Evolutionary conservation across 64 coral and sea anemone species (phyloP).

Genomic region (Dendrophyllia cribrosa): DNA sequence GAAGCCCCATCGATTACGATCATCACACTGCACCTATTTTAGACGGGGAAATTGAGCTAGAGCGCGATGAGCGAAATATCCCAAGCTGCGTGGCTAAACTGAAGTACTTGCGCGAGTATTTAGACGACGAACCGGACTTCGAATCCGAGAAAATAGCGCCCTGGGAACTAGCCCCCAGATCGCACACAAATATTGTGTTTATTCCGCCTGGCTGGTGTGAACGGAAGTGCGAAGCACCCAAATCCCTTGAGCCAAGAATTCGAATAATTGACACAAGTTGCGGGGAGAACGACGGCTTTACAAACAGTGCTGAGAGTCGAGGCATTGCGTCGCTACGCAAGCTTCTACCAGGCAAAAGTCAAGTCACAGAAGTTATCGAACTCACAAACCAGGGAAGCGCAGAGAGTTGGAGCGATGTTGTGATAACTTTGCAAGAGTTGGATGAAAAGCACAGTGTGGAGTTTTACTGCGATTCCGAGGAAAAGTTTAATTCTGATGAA

Average conservation of each 20-base stretch:
- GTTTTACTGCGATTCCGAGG: neutral
- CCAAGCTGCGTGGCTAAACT: neutral
- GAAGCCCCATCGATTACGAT: neutral
- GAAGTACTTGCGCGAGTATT: constrained; percentile 6
- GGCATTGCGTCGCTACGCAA: neutral
- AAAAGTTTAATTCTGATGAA: neutral
- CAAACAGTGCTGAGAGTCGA: neutral
- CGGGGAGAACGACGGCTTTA: neutral
- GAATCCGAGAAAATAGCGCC: constrained; percentile 27
- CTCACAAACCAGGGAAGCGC: neutral
- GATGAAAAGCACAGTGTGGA: neutral
- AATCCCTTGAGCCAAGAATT: constrained; percentile 16
- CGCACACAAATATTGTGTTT: constrained; percentile 20
- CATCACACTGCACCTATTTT: neutral
- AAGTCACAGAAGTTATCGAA: neutral
- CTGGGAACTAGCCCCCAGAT: constrained; percentile 17
- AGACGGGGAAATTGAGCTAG: neutral
- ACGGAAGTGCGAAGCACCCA: neutral
- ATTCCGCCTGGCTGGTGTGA: constrained; percentile 12
- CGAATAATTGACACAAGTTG: neutral
- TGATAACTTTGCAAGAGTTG: neutral
- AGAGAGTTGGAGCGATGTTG: neutral
- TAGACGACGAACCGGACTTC: constrained; percentile 35
- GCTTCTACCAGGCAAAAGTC: neutral
- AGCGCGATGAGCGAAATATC: neutral